Percentiles rank a stretch among this genome's conserved stretches.
Evolutionary conservation across 2,797 vertebrate species (phyloP).

Genomic region (Chiloscyllium punctatum): DNA sequence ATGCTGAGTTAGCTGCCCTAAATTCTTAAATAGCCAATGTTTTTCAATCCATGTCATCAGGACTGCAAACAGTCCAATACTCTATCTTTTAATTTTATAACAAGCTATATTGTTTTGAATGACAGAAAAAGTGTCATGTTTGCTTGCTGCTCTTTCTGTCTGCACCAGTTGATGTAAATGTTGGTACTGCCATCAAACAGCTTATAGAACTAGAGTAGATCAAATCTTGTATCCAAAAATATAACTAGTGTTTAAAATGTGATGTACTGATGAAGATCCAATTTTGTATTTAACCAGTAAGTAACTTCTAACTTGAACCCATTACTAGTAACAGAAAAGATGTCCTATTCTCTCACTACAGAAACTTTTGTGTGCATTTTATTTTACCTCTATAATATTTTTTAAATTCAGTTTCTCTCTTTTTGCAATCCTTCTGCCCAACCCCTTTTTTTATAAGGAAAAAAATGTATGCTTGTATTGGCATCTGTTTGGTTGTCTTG

Average conservation of each 20-base stretch:
- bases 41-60: neutral
- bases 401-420: neutral
- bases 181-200: neutral
- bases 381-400: neutral
- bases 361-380: neutral
- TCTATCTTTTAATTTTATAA: neutral
- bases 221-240: neutral
- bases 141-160: neutral
- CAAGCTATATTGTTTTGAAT: neutral
- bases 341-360: neutral
- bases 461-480: neutral
- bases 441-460: too few relatives aligned
- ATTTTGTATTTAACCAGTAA: neutral
- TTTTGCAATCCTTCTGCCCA: too few relatives aligned
- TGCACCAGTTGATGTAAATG: neutral
- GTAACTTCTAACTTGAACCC: neutral
- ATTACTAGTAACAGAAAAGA: neutral
- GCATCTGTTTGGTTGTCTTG: neutral
- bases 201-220: neutral
- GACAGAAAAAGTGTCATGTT: neutral
- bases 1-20: neutral
- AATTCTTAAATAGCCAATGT: neutral
- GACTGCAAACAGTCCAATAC: neutral
- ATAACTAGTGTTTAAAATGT: neutral
- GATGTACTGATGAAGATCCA: neutral